Base-by-base conservation (phyloP, 1,140 invertebrate species). In the Cydia fagiglandana region DNA sequence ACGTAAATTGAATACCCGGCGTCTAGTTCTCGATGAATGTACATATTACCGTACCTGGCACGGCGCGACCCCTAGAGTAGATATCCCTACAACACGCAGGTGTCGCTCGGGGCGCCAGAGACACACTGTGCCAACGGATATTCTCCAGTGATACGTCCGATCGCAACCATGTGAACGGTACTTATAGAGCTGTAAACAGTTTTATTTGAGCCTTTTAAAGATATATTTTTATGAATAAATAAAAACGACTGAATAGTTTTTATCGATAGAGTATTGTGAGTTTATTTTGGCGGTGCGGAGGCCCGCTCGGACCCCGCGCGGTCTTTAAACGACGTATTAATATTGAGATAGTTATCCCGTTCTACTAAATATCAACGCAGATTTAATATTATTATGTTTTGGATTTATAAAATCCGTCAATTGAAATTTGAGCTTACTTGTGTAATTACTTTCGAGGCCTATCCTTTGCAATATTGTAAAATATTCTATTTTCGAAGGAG, bases 141-240 rank as follows among this genome's bases (percentile, higher is more conserved):
- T 84, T 82, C 80, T 80, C 88, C 89, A 90, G 88, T 91, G 86
- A 91, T 88, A 87, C 78, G 83, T 78, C 64, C 75, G 76, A 66
- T 61, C 61, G 70, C 76, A 20, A 38, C 76, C 70, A 75, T 38
- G 61, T 75, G 75, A 76, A 73, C 75, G 73, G 45, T 73, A 61
- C 68, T 76, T 76, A 75, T 76, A 79, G 73, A 79, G 75, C 84
- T 89, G 84, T 84, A 12, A 86, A 87, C 88, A 84, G 84, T 88
- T 91, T 91, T 87, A 88, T 91, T 92, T 89, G 88, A 91, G 90
- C 90, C 90, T 91, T 91, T 89, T 91, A 91, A 91, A 91, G 86
- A 91, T 93, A 91, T 93, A 91, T 91, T 91, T 91, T 93, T 91
- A 91, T 91, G 88, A 84, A 89, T 91, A 91, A 91, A 91, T 90